Conservation (phyloP, 1,140 invertebrate genomes). For the Hylyphantes graminicola region DNA sequence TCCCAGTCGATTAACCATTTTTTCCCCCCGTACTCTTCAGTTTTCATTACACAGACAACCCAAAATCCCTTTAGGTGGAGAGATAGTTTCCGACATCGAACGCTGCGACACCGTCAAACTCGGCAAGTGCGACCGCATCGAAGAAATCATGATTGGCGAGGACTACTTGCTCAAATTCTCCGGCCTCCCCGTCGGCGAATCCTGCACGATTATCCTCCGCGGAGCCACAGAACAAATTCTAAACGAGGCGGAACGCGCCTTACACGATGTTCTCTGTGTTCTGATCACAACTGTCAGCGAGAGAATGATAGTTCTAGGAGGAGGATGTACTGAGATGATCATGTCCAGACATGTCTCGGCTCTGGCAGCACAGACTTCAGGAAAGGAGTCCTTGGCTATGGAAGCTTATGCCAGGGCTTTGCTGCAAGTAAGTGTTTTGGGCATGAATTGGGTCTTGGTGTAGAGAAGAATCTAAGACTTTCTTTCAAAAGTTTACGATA, state of each 20-base stretch:
- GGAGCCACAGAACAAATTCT: slow-evolving; percentile 99
- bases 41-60: neutral
- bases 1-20: too few species aligned
- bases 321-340: slow-evolving; percentile 93
- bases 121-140: slow-evolving; percentile 94
- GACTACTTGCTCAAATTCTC: slow-evolving; percentile 95
- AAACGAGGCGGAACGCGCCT: slow-evolving; percentile 96
- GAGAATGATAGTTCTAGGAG: slow-evolving; percentile 90
- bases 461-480: too few species aligned
- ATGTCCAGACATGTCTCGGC: slow-evolving; percentile 93
- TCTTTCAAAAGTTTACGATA: too few species aligned
- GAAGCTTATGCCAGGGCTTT: slow-evolving; percentile 94
- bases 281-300: slow-evolving; percentile 95
- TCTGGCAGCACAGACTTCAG: slow-evolving; percentile 88
- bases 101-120: slow-evolving; percentile 90
- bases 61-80: slow-evolving; percentile 75
- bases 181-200: slow-evolving; percentile 93
- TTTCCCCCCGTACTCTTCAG: too few species aligned
- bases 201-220: slow-evolving; percentile 95
- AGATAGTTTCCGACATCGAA: slow-evolving; percentile 99
- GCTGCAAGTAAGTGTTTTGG: slow-evolving; percentile 66
- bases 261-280: slow-evolving; percentile 99
- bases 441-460: too few species aligned
- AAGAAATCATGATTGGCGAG: slow-evolving; percentile 99
- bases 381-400: slow-evolving; percentile 97